These are phyloP conservation scores for Cataglyphis hispanica DNA, from an alignment of 1,140 invertebrate genomes.

Conservation along the genomic window DNA sequence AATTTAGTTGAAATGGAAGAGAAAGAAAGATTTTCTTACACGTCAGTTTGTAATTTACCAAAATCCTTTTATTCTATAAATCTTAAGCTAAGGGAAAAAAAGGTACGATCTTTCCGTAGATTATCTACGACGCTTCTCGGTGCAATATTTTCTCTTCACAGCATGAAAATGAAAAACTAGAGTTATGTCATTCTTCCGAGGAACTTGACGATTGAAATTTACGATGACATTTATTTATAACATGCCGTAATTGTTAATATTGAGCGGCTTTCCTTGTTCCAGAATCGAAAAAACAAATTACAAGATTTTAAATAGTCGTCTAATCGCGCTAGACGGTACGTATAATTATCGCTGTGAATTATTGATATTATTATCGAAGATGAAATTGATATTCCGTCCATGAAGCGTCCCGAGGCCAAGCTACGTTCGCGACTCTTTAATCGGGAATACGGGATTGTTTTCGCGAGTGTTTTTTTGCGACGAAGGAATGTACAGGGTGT, in stretches of 20 bases:
- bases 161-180: background rate
- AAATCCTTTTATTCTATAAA: background rate
- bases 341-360: constrained; percentile 14
- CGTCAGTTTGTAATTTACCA: background rate
- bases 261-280: background rate
- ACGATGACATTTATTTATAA: background rate
- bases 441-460: constrained; percentile 18
- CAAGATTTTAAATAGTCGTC: background rate
- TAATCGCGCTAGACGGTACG: background rate
- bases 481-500: too few relatives aligned
- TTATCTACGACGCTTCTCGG: background rate
- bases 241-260: constrained; percentile 2
- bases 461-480: background rate
- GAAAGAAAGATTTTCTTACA: background rate
- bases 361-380: constrained; percentile 26
- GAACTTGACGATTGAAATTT: background rate
- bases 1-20: background rate
- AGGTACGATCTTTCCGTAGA: background rate
- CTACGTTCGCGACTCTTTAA: constrained; percentile 18
- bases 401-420: constrained; percentile 25
- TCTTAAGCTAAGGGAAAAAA: too few relatives aligned
- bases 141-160: background rate
- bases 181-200: background rate
- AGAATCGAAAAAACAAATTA: constrained; percentile 3
- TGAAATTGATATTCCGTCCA: constrained; percentile 52